A percentile compares a stretch with the other conserved stretches of the same genome.
These are phyloP conservation scores for Perithous albicinctus DNA, from an alignment of 2,888 invertebrate genomes.

Conservation along the genomic window DNA sequence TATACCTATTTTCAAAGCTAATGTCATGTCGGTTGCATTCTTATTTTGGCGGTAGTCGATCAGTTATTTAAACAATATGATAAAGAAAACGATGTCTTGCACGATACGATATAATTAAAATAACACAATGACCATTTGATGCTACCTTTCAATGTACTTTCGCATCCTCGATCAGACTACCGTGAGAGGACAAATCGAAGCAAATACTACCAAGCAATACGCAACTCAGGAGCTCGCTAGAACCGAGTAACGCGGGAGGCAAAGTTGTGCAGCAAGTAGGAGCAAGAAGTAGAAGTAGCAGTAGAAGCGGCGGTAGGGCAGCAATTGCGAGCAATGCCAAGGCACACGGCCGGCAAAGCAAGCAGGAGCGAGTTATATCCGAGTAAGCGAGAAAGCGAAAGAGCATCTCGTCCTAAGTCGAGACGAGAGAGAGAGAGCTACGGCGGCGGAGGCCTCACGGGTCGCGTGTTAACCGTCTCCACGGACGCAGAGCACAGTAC, in stretches of 20 bases:
- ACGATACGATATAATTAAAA: background rate
- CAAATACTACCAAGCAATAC: slow-evolving; percentile 24
- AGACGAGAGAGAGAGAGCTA: slow-evolving; percentile 54
- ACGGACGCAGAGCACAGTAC: slow-evolving; percentile 81
- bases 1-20: no score
- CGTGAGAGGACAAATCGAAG: background rate
- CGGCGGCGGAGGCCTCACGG: slow-evolving; percentile 67
- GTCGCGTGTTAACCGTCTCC: slow-evolving; percentile 80
- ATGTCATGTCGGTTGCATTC: no score
- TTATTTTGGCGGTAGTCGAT: no score
- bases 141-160: background rate
- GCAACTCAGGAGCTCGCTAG: slow-evolving; percentile 22
- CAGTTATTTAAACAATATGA: background rate
- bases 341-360: slow-evolving; percentile 59
- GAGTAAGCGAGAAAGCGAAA: slow-evolving; percentile 51
- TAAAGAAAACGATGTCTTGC: background rate
- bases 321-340: slow-evolving; percentile 66
- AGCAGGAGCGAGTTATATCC: slow-evolving; percentile 55
- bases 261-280: slow-evolving; percentile 59
- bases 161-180: background rate
- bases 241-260: slow-evolving; percentile 58
- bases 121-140: background rate
- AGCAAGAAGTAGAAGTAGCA: slow-evolving; percentile 48
- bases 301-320: slow-evolving; percentile 59
- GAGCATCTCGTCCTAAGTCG: slow-evolving; percentile 58